Conservation (phyloP, 2,888 invertebrate species). For the Apotomis turbidana region DNA sequence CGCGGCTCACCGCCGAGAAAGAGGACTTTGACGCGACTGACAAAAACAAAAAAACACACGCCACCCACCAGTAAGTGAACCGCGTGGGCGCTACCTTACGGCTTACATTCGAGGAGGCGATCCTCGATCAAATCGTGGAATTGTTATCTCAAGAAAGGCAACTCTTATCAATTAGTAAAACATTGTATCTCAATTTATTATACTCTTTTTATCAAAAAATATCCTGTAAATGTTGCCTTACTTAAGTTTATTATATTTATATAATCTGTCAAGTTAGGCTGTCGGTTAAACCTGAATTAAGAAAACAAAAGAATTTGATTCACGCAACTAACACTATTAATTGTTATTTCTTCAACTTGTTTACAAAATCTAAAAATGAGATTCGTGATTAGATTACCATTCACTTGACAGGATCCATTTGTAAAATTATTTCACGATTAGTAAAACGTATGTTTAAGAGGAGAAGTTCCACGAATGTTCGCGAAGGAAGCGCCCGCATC, state of each 20-base stretch:
- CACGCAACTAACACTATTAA: no score
- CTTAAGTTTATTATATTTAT: background rate
- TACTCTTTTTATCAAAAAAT: no score
- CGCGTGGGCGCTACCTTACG: background rate
- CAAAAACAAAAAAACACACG: conserved; percentile 80
- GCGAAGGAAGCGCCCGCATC: background rate
- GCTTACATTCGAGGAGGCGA: conserved; percentile 11
- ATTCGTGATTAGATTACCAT: background rate
- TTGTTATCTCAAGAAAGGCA: background rate
- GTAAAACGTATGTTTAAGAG: background rate
- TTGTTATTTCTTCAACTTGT: no score
- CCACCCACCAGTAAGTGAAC: conserved; percentile 72
- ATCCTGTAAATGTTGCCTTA: background rate
- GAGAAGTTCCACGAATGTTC: conserved; percentile 1
- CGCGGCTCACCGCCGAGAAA: conserved; percentile 88
- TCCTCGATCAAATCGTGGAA: background rate
- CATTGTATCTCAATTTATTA: no score
- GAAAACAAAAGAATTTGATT: background rate
- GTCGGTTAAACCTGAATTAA: background rate
- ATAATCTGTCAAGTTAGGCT: conserved; percentile 10
- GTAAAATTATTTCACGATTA: background rate
- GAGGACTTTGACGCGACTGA: conserved; percentile 90
- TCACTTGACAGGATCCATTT: conserved; percentile 2
- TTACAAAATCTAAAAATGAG: no score
- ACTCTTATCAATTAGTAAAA: background rate